phyloP scores from a whole-genome alignment of 2,888 invertebrate genomes.

The Cryptophagus acutangulus region DNA sequence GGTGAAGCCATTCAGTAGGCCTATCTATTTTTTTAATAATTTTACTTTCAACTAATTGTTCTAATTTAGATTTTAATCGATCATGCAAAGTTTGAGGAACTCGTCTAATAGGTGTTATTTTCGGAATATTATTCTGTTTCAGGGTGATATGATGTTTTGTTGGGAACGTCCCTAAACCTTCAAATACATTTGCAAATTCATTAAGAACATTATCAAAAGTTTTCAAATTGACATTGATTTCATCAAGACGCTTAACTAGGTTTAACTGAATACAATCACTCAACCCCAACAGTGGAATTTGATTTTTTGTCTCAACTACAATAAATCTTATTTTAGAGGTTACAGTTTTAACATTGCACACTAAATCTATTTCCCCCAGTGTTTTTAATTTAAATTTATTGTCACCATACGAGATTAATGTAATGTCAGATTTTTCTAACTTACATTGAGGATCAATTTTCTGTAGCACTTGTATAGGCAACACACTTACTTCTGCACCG shows the following conservation, averaged over 20 bases:
- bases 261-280: constrained; percentile 11
- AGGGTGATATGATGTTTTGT: constrained; percentile 19
- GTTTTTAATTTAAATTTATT: constrained; percentile 17
- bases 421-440: constrained; percentile 9
- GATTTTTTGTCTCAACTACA: constrained; percentile 13
- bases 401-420: constrained; percentile 18
- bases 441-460: constrained; percentile 1
- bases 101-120: constrained; percentile 10
- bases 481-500: constrained; percentile 18
- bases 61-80: not conserved
- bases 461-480: constrained; percentile 13
- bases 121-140: constrained; percentile 16
- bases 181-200: constrained; percentile 14
- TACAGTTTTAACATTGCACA: constrained; percentile 3
- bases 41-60: not conserved
- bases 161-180: constrained; percentile 18
- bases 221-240: constrained; percentile 1
- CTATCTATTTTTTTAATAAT: constrained; percentile 10
- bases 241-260: constrained; percentile 12
- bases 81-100: constrained; percentile 11
- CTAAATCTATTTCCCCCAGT: constrained; percentile 11
- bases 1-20: constrained; percentile 14
- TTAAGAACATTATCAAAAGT: constrained; percentile 11
- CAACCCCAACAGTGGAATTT: constrained; percentile 15
- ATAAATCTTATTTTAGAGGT: constrained; percentile 10